Percentiles rank a stretch among this genome's conserved stretches.
These are phyloP conservation scores for Crocuta crocuta DNA, from an alignment of 2,113 vertebrate genomes.

Conservation along the genomic window DNA sequence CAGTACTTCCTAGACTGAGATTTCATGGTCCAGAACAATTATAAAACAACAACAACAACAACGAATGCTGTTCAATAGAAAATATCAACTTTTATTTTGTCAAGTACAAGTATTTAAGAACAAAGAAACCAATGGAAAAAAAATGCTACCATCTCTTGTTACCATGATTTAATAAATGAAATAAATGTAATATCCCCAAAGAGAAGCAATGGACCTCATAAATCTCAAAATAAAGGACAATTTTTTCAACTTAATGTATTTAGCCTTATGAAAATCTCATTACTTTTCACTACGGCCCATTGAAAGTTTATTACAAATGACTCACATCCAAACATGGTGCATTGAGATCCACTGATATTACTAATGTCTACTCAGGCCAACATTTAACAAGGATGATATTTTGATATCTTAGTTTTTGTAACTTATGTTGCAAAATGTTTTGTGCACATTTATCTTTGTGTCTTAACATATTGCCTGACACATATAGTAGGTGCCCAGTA, in stretches of 20 bases:
- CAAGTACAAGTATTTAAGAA: not conserved
- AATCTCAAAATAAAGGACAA: not conserved
- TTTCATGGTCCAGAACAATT: constrained; percentile 10
- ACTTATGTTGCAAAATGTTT: not conserved
- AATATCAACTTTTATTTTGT: constrained; percentile 50
- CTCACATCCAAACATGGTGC: not conserved
- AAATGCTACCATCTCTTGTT: not conserved
- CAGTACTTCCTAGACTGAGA: not conserved
- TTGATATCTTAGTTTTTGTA: not conserved
- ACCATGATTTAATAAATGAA: not conserved
- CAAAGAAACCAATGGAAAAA: not conserved
- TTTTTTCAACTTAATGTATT: not conserved
- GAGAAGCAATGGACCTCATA: not conserved
- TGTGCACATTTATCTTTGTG: not conserved
- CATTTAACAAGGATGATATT: not conserved
- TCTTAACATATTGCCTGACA: not conserved
- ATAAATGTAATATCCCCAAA: not conserved
- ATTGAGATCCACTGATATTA: not conserved
- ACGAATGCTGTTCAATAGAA: not conserved
- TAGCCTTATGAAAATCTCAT: not conserved
- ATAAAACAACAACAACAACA: not conserved
- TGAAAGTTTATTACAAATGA: not conserved
- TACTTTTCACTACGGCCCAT: not conserved
- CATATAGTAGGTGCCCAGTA: not conserved
- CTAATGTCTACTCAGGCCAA: not conserved